Evolutionary conservation across 2,888 invertebrate genomes (phyloP).

Genomic region (Galeruca laticollis): DNA sequence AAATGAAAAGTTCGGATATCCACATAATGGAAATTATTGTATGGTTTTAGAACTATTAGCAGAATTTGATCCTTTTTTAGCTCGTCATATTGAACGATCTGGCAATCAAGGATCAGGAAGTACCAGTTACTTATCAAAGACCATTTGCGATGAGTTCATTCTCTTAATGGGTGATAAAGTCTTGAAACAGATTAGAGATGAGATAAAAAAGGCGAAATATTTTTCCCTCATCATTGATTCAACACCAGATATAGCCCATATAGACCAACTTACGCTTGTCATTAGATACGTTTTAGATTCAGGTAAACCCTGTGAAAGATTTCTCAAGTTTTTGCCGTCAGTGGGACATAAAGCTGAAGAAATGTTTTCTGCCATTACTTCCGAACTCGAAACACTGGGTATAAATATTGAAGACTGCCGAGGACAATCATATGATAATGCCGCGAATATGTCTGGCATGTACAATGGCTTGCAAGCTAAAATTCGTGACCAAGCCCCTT

Average conservation of each 20-base stretch:
- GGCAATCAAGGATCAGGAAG: conserved; percentile 30
- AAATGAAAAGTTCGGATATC: conserved; percentile 50
- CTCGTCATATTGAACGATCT: conserved; percentile 48
- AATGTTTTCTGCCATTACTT: too few species aligned
- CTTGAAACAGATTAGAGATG: conserved; percentile 23
- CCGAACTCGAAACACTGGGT: too few species aligned
- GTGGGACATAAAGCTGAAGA: too few species aligned
- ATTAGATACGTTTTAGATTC: too few species aligned
- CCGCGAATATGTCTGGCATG: too few species aligned
- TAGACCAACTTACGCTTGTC: conserved; percentile 2
- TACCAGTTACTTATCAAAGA: conserved; percentile 25
- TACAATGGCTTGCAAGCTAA: too few species aligned
- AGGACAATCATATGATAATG: too few species aligned
- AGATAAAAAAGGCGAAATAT: conserved; percentile 27
- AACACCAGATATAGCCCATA: conserved; percentile 21
- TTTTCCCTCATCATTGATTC: conserved; percentile 30
- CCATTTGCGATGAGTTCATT: conserved; percentile 23
- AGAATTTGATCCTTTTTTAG: conserved; percentile 56
- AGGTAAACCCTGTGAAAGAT: too few species aligned
- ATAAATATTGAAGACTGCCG: too few species aligned
- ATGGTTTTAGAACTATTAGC: conserved; percentile 53
- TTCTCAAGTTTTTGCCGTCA: too few species aligned
- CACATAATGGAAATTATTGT: conserved; percentile 55
- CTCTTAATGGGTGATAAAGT: conserved; percentile 27
- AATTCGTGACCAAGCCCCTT: too few species aligned